These are phyloP conservation scores for Trinectes maculatus DNA, from an alignment of 2,113 vertebrate species.

Conservation along the genomic window DNA sequence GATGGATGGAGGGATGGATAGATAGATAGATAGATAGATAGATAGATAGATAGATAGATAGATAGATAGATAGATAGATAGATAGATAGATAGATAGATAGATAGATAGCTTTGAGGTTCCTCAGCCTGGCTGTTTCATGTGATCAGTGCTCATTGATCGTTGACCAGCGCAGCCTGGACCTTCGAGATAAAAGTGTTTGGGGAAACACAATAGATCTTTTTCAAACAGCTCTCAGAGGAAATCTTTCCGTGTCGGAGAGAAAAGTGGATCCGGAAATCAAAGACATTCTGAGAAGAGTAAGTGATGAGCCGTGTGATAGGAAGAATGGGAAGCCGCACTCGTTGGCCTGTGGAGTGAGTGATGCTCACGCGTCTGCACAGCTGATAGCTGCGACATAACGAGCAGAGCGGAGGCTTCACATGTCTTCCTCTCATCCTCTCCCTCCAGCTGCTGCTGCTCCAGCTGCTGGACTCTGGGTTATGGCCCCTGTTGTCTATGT, in stretches of 20 bases:
- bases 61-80: no score
- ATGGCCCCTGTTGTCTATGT: slow-evolving; percentile 42
- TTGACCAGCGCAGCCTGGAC: slow-evolving; percentile 30
- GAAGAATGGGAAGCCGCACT: slow-evolving; percentile 36
- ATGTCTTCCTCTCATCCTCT: slow-evolving; percentile 57
- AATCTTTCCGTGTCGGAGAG: no score
- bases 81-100: no score
- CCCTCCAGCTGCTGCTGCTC: slow-evolving; percentile 58
- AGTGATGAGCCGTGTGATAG: slow-evolving; percentile 44
- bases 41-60: no score
- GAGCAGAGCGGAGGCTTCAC: slow-evolving; percentile 61
- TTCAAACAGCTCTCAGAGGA: not conserved
- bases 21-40: no score
- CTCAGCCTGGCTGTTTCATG: no score
- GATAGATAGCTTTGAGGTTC: no score
- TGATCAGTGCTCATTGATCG: not conserved
- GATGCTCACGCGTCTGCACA: slow-evolving; percentile 63
- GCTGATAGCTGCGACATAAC: slow-evolving; percentile 51
- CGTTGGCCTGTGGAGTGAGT: slow-evolving; percentile 42
- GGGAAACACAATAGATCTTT: slow-evolving; percentile 17
- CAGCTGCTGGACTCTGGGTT: slow-evolving; percentile 55
- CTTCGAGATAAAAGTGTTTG: slow-evolving; percentile 42
- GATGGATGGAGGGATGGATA: no score
- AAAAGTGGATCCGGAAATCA: slow-evolving; percentile 37
- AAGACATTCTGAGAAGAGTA: slow-evolving; percentile 45